Evolutionary conservation across 2,797 vertebrate genomes (phyloP).

Genomic region (Oreochromis mossambicus): DNA sequence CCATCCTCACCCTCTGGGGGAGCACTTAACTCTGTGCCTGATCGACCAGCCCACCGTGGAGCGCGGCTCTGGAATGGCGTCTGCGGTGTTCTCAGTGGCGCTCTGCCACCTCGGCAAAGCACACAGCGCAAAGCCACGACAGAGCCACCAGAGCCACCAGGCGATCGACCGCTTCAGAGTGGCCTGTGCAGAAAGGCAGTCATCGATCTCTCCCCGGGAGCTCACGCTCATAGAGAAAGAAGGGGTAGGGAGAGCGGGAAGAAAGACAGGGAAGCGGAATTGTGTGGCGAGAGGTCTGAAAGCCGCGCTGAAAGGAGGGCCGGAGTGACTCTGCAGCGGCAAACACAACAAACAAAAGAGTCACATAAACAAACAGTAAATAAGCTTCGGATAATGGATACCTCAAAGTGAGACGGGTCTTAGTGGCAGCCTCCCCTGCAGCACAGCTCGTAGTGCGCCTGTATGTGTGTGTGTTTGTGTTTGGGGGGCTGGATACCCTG

Average conservation of each 20-base stretch:
- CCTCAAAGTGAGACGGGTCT: constrained; percentile 64
- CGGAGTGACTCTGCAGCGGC: constrained; percentile 55
- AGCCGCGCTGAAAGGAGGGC: constrained; percentile 59
- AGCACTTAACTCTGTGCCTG: constrained; percentile 83
- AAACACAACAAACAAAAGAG: constrained; percentile 70
- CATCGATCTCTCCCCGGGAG: constrained; percentile 78
- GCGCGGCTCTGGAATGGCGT: constrained; percentile 64
- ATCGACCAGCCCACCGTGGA: constrained; percentile 76
- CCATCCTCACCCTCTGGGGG: constrained; percentile 70
- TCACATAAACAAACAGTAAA: constrained; percentile 76
- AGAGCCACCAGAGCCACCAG: constrained; percentile 65
- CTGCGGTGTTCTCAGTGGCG: constrained; percentile 60
- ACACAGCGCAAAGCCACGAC: constrained; percentile 57
- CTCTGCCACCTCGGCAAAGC: constrained; percentile 70
- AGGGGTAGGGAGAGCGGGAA: constrained; percentile 39
- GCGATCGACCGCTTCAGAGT: constrained; percentile 80
- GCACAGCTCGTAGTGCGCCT: constrained; percentile 5
- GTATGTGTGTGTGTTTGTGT: not conserved
- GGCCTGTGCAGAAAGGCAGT: constrained; percentile 77
- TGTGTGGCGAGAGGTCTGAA: constrained; percentile 63
- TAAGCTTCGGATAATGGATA: constrained; percentile 68
- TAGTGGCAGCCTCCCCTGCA: constrained; percentile 58
- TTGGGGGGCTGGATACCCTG: constrained; percentile 49
- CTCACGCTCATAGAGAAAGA: constrained; percentile 53
- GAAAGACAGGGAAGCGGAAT: constrained; percentile 36